These are phyloP conservation scores for Psilopsiagon aymara DNA, from an alignment of 2,113 vertebrate species.

Conservation along the genomic window DNA sequence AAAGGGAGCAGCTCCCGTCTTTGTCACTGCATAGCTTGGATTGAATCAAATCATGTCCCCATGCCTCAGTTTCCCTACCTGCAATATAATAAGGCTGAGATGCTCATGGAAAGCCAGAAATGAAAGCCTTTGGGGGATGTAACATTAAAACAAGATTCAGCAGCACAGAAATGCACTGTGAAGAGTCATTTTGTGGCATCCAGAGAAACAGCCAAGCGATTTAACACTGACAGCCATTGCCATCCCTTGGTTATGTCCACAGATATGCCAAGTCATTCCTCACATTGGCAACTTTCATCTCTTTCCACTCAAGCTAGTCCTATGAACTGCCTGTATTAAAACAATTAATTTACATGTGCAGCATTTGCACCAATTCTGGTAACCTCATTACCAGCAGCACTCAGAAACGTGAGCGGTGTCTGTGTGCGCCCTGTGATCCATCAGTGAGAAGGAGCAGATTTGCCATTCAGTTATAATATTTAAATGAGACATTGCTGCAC, in stretches of 20 bases:
- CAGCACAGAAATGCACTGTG: not conserved
- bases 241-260: not conserved
- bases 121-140: not conserved
- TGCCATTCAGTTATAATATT: not conserved
- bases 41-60: rapidly evolving
- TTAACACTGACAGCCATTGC: not conserved
- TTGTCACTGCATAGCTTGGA: not conserved
- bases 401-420: not conserved
- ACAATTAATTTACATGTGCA: not conserved
- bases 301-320: not conserved
- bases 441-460: not conserved
- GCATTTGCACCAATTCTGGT: not conserved
- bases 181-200: not conserved
- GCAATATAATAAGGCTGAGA: not conserved
- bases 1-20: not conserved
- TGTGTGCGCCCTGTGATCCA: not conserved
- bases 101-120: not conserved
- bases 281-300: not conserved
- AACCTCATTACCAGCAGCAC: not conserved
- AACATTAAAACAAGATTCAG: not conserved
- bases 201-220: not conserved
- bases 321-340: not conserved
- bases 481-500: not conserved
- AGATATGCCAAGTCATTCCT: not conserved
- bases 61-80: not conserved